phyloP scores from a whole-genome alignment of 2,888 invertebrate genomes.

The Abrostola triplasia region DNA sequence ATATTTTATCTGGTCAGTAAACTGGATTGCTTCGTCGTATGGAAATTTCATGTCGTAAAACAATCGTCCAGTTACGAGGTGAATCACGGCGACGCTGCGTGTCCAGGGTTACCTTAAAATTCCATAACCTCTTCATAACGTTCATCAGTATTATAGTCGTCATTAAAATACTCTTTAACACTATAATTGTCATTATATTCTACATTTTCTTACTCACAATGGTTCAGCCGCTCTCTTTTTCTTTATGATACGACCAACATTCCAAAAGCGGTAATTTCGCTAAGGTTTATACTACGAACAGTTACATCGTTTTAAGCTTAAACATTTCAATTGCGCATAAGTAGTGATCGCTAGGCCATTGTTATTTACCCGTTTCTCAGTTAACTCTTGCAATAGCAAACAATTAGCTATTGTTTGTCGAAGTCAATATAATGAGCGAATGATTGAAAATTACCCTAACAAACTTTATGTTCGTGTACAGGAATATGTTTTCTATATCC shows the following conservation, averaged over 20 bases:
- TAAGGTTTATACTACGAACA: constrained; percentile 35
- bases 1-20: constrained; percentile 2
- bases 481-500: constrained; percentile 35
- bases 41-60: constrained; percentile 1
- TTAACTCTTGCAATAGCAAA: constrained; percentile 52
- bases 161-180: background rate
- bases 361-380: constrained; percentile 51
- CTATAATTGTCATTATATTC: background rate
- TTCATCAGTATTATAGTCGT: no score
- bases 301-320: constrained; percentile 50
- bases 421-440: constrained; percentile 52
- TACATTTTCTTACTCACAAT: constrained; percentile 7
- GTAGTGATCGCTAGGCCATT: constrained; percentile 50
- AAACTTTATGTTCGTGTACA: constrained; percentile 46
- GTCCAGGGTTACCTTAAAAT: background rate
- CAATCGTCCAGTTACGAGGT: background rate
- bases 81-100: no score
- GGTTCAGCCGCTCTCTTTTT: constrained; percentile 10
- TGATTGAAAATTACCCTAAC: constrained; percentile 52
- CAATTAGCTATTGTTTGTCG: constrained; percentile 58
- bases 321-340: constrained; percentile 52
- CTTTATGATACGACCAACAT: constrained; percentile 20
- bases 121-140: background rate
- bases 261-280: constrained; percentile 32
- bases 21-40: constrained; percentile 2